A percentile compares a stretch with the other conserved stretches of the same genome.
These are phyloP conservation scores for Mesitornis unicolor DNA, from an alignment of 2,113 vertebrate species.

Conservation along the genomic window DNA sequence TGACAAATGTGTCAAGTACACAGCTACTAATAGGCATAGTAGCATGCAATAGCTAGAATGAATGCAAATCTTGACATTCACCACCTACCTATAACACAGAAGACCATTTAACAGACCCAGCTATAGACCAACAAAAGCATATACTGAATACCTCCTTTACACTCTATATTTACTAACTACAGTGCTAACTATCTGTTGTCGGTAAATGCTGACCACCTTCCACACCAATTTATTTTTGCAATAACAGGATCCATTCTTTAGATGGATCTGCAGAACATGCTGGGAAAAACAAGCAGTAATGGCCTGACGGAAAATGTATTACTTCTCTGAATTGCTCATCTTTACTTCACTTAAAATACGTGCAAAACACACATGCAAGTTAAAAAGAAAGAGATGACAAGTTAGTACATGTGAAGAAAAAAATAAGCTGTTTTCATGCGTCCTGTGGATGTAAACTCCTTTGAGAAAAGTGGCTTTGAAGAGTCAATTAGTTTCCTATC, in stretches of 20 bases:
- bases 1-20: neutral
- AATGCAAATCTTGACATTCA: neutral
- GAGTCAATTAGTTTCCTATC: neutral
- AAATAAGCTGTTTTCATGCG: neutral
- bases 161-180: neutral
- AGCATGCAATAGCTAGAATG: neutral
- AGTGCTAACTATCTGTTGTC: neutral
- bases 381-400: neutral
- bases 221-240: neutral
- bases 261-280: neutral
- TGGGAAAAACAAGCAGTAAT: neutral
- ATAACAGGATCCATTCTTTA: neutral
- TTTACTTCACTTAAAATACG: slow-evolving; percentile 20
- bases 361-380: neutral
- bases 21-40: neutral
- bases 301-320: neutral
- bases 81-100: neutral
- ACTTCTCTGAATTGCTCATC: neutral
- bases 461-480: slow-evolving; percentile 14
- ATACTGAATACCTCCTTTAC: neutral
- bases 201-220: neutral
- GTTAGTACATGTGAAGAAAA: neutral
- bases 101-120: neutral
- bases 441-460: neutral
- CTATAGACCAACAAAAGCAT: neutral